Evolutionary conservation across 2,113 vertebrate species (phyloP), one percentile per base, ranked within the genome.

Genomic region (Erinaceus europaeus): DNA sequence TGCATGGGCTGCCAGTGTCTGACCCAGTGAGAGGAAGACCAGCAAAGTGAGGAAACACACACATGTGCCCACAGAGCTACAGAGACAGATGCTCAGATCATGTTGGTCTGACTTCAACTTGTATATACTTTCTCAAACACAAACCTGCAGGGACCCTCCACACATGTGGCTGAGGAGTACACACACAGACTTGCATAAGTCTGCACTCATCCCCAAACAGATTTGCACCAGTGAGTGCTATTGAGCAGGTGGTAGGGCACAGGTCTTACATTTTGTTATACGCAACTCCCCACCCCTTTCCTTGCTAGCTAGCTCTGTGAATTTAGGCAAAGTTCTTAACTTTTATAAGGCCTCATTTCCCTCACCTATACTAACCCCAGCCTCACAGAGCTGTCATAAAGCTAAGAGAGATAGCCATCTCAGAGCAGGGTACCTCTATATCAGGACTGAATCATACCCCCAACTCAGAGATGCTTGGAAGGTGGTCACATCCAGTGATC

Each of bases 1-100:
- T 3, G 20, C 29, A 0, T 10, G 5, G 52, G 36, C 25, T 62
- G 2, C 46, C 1, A 2, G n/a, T 9, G 3, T n/a, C 59, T 53
- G 27, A 36, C 25, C 21, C 6, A 9, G 50, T 2, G 44, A 25
- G 29, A 80, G 9, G 40, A 15, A 48, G 17, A 34, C 42, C 25
- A 6, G 57, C 32, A 57, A n/a, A 61, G 27, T 1, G 18, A 82
- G 65, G 21, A 20, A 59, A 4, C 10, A 9, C 7, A n/a, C 21
- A 20, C 6, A 25, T 4, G 14, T 10, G 3, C 9, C 15, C 4
- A 14, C 48, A 77, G 46, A 34, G 48, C 53, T 21, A 3, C 8
- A 1, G 7, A 27, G 36, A 29, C 27, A 5, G 7, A 0, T 8
- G 36, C 36, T 36, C 42, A 32, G n/a, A 13, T 34, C n/a, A n/a